Conservation (phyloP, 2,888 invertebrate genomes). For the Troilus luridus region DNA sequence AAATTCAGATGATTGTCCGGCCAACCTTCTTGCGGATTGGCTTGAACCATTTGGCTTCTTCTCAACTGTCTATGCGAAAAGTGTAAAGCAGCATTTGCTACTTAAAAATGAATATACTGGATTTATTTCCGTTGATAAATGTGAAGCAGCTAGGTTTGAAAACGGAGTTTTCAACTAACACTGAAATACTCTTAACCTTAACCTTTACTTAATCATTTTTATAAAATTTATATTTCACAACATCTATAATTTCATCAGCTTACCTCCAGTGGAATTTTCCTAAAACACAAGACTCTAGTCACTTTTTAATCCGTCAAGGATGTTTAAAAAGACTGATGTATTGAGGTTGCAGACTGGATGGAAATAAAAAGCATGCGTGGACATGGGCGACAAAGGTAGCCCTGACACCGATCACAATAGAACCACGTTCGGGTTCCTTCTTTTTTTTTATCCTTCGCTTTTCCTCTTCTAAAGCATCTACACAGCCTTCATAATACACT, state of each 20-base stretch:
- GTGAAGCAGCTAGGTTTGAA: neutral
- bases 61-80: neutral
- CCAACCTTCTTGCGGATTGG: neutral
- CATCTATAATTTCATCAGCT: neutral
- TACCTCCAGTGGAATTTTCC: neutral
- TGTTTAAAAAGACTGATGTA: constrained; percentile 36
- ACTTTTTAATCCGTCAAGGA: neutral
- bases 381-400: constrained; percentile 49
- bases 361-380: constrained; percentile 42
- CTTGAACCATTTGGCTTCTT: neutral
- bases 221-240: neutral
- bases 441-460: constrained; percentile 54
- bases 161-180: neutral
- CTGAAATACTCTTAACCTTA: neutral
- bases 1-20: neutral
- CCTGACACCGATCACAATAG: constrained; percentile 50
- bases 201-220: neutral
- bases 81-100: neutral
- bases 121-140: neutral
- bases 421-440: constrained; percentile 47
- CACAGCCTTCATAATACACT: constrained; percentile 53
- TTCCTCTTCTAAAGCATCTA: constrained; percentile 32
- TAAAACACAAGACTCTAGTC: neutral
- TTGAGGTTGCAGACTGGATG: constrained; percentile 18
- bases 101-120: neutral